A percentile compares a stretch with the other conserved stretches of the same genome.
Conservation (phyloP, 2,797 vertebrate genomes). For the Pygocentrus nattereri region DNA sequence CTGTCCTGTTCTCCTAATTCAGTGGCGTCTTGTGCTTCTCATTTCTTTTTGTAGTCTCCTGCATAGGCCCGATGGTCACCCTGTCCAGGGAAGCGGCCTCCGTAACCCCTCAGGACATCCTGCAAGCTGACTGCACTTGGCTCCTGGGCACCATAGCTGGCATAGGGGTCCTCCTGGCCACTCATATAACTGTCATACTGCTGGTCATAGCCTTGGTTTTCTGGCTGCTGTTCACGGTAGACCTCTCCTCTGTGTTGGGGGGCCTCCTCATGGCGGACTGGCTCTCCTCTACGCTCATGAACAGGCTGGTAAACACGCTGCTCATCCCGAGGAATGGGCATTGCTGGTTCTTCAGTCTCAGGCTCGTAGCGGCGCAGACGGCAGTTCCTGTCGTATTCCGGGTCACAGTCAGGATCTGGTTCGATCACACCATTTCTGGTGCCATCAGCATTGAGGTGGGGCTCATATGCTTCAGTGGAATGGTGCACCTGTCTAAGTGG, state of each 20-base stretch:
- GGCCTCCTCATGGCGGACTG: constrained; percentile 57
- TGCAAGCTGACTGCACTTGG: constrained; percentile 75
- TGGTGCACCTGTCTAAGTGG: constrained; percentile 62
- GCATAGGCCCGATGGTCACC: constrained; percentile 75
- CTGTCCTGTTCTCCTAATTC: constrained; percentile 21
- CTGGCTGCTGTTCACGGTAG: constrained; percentile 43
- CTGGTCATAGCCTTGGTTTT: constrained; percentile 58
- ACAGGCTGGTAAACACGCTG: constrained; percentile 46
- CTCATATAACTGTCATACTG: constrained; percentile 75
- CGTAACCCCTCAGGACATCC: constrained; percentile 78
- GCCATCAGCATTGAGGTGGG: constrained; percentile 74
- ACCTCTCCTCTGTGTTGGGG: constrained; percentile 71
- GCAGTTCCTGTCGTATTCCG: constrained; percentile 80
- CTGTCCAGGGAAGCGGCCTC: constrained; percentile 74
- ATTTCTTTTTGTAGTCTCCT: constrained; percentile 80
- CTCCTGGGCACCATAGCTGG: constrained; percentile 68
- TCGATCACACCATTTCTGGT: constrained; percentile 74
- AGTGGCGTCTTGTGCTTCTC: constrained; percentile 31
- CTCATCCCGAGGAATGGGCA: constrained; percentile 28
- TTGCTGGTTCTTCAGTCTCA: not conserved
- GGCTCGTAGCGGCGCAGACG: constrained; percentile 76
- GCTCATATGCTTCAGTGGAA: constrained; percentile 75
- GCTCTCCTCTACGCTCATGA: constrained; percentile 58
- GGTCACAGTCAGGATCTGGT: constrained; percentile 83
- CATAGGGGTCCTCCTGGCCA: constrained; percentile 81